phyloP scores from a whole-genome alignment of 1,140 invertebrate genomes.

The Odontomachus brunneus region DNA sequence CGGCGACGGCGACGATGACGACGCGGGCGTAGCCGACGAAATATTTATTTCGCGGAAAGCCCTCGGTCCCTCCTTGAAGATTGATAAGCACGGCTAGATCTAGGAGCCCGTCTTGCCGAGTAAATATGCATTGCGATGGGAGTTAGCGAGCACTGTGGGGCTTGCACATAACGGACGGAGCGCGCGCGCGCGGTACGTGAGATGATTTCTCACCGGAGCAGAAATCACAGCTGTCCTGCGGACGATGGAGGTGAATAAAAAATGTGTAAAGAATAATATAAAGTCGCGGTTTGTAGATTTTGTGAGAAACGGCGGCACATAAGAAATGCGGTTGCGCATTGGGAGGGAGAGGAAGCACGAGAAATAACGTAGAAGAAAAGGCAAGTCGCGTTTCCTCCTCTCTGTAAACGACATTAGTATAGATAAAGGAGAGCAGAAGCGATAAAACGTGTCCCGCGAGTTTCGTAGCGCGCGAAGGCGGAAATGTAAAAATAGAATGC shows the following conservation, averaged over 20 bases:
- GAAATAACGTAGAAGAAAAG: background rate
- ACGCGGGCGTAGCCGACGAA: slow-evolving; percentile 34
- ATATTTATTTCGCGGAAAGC: slow-evolving; percentile 52
- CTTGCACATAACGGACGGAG: background rate
- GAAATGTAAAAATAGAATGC: background rate
- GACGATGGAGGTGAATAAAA: slow-evolving; percentile 39
- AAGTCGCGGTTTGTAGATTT: slow-evolving; percentile 14
- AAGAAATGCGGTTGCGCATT: background rate
- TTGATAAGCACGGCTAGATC: slow-evolving; percentile 37
- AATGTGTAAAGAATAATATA: slow-evolving; percentile 21
- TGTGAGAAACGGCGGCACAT: background rate
- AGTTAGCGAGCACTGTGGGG: too few relatives aligned
- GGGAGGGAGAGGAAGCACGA: background rate
- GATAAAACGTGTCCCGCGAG: too few relatives aligned
- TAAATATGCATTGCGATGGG: slow-evolving; percentile 44
- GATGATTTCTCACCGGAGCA: background rate
- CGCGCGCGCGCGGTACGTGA: slow-evolving; percentile 7
- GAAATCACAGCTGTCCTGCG: slow-evolving; percentile 7
- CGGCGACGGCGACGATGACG: slow-evolving; percentile 3
- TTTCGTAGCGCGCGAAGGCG: background rate
- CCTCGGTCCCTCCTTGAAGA: slow-evolving; percentile 8
- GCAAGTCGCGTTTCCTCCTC: background rate
- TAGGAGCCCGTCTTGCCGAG: slow-evolving; percentile 10
- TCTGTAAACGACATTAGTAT: background rate
- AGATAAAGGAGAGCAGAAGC: background rate